A percentile compares a stretch with the other conserved stretches of the same genome.
These are phyloP conservation scores for Upupa epops DNA, from an alignment of 2,113 vertebrate species.

Conservation along the genomic window DNA sequence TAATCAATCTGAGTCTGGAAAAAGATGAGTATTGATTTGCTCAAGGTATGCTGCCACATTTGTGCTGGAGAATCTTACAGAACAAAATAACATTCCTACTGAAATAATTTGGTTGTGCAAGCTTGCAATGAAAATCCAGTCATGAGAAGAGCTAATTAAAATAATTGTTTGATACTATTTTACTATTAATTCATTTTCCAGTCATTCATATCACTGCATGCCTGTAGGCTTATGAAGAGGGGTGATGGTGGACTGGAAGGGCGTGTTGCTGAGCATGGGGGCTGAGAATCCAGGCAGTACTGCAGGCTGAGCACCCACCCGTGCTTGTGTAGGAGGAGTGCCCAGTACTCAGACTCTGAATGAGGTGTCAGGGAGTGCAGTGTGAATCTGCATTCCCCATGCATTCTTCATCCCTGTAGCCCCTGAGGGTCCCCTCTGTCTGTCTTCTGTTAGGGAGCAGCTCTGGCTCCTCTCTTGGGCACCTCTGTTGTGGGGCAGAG, in stretches of 20 bases:
- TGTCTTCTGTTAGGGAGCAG: rapidly evolving
- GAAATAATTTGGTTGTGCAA: conserved; percentile 2
- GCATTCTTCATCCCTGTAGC: neutral
- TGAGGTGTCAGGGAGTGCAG: neutral
- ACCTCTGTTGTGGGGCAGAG: neutral
- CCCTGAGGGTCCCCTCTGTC: neutral
- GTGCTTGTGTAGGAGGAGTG: rapidly evolving
- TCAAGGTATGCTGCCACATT: neutral
- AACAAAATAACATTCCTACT: neutral
- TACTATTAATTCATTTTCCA: conserved; percentile 13
- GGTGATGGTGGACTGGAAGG: neutral
- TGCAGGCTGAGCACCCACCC: neutral
- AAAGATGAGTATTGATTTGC: conserved; percentile 50
- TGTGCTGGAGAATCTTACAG: neutral
- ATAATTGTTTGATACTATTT: conserved; percentile 17
- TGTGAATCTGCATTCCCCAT: neutral
- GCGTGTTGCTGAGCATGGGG: rapidly evolving
- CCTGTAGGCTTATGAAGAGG: neutral
- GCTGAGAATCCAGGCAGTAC: neutral
- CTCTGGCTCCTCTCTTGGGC: neutral
- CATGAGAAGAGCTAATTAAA: conserved; percentile 3
- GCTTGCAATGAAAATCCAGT: conserved; percentile 14
- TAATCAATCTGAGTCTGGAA: conserved; percentile 27
- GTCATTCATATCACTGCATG: neutral
- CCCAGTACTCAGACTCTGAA: neutral